A percentile compares a stretch with the other conserved stretches of the same genome.
Conservation (phyloP, 2,797 vertebrate genomes). For the Synaphobranchus kaupii region DNA sequence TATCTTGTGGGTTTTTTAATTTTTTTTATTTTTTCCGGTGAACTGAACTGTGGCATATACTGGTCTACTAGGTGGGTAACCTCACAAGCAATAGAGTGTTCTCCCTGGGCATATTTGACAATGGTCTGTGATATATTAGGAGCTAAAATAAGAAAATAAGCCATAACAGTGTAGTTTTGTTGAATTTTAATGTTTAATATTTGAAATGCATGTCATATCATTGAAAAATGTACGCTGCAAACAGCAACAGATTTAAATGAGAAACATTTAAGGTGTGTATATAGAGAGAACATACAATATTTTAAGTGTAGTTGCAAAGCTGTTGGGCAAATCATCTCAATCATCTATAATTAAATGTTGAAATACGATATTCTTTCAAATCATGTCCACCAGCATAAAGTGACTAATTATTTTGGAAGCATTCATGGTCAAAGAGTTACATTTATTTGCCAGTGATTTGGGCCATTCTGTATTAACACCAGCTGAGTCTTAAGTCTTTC, state of each 20-base stretch:
- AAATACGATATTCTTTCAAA: background rate
- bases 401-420: background rate
- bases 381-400: background rate
- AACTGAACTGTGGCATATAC: slow-evolving; percentile 69
- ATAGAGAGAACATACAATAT: no score
- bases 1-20: slow-evolving; percentile 59
- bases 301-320: background rate
- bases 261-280: no score
- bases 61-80: slow-evolving; percentile 80
- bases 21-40: slow-evolving; percentile 57
- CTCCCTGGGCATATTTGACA: slow-evolving; percentile 82
- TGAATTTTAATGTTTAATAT: background rate
- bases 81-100: slow-evolving; percentile 80
- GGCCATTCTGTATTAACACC: no score
- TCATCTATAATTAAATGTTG: background rate
- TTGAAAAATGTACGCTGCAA: background rate
- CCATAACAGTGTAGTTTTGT: slow-evolving; percentile 47
- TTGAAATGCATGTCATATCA: background rate
- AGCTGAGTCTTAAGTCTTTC: background rate
- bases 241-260: background rate
- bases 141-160: slow-evolving; percentile 77
- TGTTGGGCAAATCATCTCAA: background rate
- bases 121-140: slow-evolving; percentile 77
- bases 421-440: background rate
- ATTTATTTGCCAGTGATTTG: background rate